phyloP scores from a whole-genome alignment of 2,797 vertebrate species.

The Eurystomus glaucurus region DNA sequence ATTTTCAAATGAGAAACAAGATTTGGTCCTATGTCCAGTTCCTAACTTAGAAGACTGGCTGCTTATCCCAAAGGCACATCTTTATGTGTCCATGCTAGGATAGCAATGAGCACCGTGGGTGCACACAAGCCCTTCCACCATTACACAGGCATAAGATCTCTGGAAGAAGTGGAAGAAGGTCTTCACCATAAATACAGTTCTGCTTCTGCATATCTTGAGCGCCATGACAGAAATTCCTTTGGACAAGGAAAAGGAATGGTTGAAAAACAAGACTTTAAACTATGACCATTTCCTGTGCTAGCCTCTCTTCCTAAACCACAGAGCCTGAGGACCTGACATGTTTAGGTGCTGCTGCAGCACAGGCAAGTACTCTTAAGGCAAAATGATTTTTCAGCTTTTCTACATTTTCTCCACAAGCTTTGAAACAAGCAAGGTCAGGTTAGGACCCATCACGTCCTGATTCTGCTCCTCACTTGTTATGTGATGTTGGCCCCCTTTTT shows the following conservation, averaged over 20 bases:
- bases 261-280: background rate
- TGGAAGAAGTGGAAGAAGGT: background rate
- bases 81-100: background rate
- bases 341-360: constrained; percentile 17
- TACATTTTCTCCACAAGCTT: background rate
- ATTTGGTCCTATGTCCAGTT: background rate
- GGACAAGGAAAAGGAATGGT: background rate
- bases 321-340: background rate
- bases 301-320: background rate
- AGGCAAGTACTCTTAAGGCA: background rate
- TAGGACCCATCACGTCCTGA: background rate
- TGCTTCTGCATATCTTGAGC: background rate
- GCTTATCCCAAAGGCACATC: background rate
- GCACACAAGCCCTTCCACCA: background rate
- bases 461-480: background rate
- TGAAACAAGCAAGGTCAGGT: background rate
- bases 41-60: background rate
- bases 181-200: background rate
- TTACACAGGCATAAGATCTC: background rate
- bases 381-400: background rate
- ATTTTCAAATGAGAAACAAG: background rate
- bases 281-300: background rate
- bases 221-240: background rate
- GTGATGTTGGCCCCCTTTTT: background rate
- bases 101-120: background rate